These are phyloP conservation scores for Campoplex capitator DNA, from an alignment of 2,888 invertebrate genomes.

Conservation along the genomic window DNA sequence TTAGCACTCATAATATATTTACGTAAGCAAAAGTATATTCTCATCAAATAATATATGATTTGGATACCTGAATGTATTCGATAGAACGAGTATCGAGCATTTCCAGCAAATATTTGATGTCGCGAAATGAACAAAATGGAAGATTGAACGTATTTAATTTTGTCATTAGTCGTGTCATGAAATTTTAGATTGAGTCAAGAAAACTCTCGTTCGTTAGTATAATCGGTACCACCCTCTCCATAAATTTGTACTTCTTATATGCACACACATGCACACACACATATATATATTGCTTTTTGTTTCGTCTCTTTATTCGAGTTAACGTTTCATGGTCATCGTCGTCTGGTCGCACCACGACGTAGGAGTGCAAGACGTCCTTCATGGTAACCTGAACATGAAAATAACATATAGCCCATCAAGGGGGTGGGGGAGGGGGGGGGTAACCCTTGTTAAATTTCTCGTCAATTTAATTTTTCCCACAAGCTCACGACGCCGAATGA, in stretches of 20 bases:
- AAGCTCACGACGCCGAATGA: neutral
- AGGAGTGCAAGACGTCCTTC: slow-evolving; percentile 34
- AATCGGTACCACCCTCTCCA: neutral
- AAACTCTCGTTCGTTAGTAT: neutral
- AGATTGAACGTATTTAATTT: neutral
- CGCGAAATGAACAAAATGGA: neutral
- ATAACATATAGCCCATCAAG: neutral
- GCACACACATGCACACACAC: neutral
- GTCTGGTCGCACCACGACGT: slow-evolving; percentile 19
- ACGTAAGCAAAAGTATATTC: neutral
- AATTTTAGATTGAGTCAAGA: neutral
- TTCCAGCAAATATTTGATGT: neutral
- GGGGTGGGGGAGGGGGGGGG: neutral
- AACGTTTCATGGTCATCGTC: slow-evolving; percentile 35
- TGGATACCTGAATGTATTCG: neutral
- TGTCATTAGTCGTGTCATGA: neutral
- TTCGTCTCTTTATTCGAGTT: slow-evolving; percentile 5
- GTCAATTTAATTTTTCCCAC: neutral
- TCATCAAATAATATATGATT: neutral
- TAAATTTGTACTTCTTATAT: neutral
- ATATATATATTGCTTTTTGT: neutral
- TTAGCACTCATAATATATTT: no score
- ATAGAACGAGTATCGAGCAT: neutral
- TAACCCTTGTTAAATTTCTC: slow-evolving; percentile 36
- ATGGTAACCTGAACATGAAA: slow-evolving; percentile 30